Percentiles rank a stretch among this genome's conserved stretches.
Conservation (phyloP, 2,888 invertebrate species). For the Drosophila aldrichi region DNA sequence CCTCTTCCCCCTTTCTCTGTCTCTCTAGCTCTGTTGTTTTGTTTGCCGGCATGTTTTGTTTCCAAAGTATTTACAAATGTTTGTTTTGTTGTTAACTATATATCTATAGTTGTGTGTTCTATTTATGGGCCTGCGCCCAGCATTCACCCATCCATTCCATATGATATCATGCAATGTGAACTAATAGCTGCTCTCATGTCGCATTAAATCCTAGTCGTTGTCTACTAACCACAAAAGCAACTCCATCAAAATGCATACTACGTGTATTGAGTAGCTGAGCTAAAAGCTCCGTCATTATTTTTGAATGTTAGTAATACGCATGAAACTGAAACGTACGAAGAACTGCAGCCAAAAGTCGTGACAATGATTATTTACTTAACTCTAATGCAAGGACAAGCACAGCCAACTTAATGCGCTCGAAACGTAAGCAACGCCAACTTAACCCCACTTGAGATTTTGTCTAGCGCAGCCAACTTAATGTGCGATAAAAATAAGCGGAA, state of each 20-base stretch:
- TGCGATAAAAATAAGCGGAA: slow-evolving; percentile 6
- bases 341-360: background rate
- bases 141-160: slow-evolving; percentile 22
- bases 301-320: slow-evolving; percentile 41
- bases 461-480: slow-evolving; percentile 11
- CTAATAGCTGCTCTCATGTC: slow-evolving; percentile 38
- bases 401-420: slow-evolving; percentile 10
- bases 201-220: slow-evolving; percentile 25
- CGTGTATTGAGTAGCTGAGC: background rate
- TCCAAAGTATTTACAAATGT: slow-evolving; percentile 13
- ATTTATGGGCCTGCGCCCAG: slow-evolving; percentile 27
- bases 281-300: slow-evolving; percentile 4
- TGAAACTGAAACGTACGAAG: slow-evolving; percentile 16
- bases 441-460: background rate
- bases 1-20: background rate
- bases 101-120: slow-evolving; percentile 35
- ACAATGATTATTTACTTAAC: slow-evolving; percentile 2
- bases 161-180: slow-evolving; percentile 34
- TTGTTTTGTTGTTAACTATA: slow-evolving; percentile 38
- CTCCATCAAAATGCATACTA: slow-evolving; percentile 12
- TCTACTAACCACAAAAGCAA: slow-evolving; percentile 40
- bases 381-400: background rate
- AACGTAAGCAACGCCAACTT: slow-evolving; percentile 8
- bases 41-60: slow-evolving; percentile 58
- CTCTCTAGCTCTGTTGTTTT: slow-evolving; percentile 45